Conservation (phyloP, 2,888 invertebrate genomes). For the Pharmacophagus antenor region DNA sequence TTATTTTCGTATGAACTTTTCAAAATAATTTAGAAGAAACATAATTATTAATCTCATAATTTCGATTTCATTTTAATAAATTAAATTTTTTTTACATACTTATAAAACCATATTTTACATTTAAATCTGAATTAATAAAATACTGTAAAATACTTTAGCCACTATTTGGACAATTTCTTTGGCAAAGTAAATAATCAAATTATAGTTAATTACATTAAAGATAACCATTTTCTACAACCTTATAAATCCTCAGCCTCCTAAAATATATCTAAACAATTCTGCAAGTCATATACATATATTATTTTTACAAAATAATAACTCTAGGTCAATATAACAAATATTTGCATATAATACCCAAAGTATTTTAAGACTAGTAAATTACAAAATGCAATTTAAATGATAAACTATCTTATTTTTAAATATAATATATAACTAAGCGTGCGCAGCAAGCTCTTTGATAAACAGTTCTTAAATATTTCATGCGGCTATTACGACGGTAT, state of each 20-base stretch:
- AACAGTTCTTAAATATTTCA: not conserved
- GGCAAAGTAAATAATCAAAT: conserved; percentile 9
- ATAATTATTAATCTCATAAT: not conserved
- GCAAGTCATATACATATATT: not conserved
- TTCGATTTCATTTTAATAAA: not conserved
- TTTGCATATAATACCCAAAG: not conserved
- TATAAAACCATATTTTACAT: not conserved
- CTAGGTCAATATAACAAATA: not conserved
- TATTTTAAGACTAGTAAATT: conserved; percentile 1
- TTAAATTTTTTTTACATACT: not conserved
- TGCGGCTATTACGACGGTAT: conserved; percentile 43
- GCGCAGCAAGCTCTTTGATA: not conserved
- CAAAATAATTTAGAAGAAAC: not conserved
- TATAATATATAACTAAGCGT: not conserved
- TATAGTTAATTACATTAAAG: not conserved
- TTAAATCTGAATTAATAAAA: not conserved
- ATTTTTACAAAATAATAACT: not conserved
- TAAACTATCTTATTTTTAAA: not conserved
- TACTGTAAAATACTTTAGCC: not conserved
- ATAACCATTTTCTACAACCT: not conserved
- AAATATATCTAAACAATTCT: not conserved
- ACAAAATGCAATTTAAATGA: not conserved
- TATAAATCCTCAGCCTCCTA: not conserved
- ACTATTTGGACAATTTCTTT: conserved; percentile 5
- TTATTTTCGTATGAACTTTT: not conserved